Evolutionary conservation across 2,113 vertebrate species (phyloP).

Genomic region (Passerina amoena): DNA sequence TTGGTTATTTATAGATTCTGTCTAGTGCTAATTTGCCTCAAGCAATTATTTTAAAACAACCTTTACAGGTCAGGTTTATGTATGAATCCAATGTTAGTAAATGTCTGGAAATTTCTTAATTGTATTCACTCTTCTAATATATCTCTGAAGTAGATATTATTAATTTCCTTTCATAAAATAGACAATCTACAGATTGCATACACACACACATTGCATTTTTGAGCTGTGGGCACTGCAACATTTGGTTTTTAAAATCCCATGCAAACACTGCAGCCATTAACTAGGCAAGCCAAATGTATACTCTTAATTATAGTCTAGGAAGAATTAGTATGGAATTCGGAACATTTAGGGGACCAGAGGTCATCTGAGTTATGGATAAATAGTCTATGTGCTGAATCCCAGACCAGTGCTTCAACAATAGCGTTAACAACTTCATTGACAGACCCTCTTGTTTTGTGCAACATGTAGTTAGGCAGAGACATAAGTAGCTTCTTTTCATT

Average conservation of each 20-base stretch:
- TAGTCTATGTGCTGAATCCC: not conserved
- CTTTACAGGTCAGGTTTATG: not conserved
- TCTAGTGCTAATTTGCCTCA: not conserved
- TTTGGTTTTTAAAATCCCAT: not conserved
- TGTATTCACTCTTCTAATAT: not conserved
- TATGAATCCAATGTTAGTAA: not conserved
- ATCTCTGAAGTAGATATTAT: not conserved
- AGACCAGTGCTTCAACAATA: not conserved
- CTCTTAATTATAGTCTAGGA: not conserved
- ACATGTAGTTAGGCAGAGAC: not conserved
- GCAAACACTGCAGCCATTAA: not conserved
- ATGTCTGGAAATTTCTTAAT: not conserved
- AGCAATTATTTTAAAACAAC: not conserved
- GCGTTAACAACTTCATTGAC: not conserved
- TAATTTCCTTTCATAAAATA: not conserved
- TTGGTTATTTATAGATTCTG: fast-evolving
- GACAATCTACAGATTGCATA: not conserved
- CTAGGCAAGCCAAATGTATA: not conserved
- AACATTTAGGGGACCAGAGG: not conserved
- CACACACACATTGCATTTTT: not conserved
- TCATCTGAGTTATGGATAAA: not conserved
- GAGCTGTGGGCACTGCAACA: not conserved
- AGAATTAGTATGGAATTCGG: not conserved
- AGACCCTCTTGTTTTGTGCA: not conserved
- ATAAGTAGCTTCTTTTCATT: not conserved